Evolutionary conservation across 2,888 invertebrate genomes (phyloP).

Genomic region (Chrysolina americana): DNA sequence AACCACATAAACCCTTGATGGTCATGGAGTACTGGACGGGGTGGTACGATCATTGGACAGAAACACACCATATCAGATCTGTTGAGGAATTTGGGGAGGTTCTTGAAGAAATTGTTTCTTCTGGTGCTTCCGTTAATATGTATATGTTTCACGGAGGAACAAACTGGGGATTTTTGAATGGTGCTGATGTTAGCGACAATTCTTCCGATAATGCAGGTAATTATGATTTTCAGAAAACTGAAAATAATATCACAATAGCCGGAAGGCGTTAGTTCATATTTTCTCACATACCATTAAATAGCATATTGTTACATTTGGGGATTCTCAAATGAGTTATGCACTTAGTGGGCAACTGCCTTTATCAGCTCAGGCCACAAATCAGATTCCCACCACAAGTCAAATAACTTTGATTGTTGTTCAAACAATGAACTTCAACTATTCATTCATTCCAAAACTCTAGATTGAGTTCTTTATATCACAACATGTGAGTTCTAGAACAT

Average conservation of each 20-base stretch:
- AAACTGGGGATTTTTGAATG: conserved; percentile 79
- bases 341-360: too few species aligned
- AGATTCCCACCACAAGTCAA: neutral
- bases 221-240: neutral
- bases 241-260: too few species aligned
- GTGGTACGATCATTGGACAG: conserved; percentile 75
- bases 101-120: conserved; percentile 49
- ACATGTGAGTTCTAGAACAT: too few species aligned
- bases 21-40: conserved; percentile 74
- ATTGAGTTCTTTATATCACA: too few species aligned
- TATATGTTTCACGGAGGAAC: conserved; percentile 95
- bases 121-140: conserved; percentile 76
- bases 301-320: too few species aligned
- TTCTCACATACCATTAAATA: too few species aligned
- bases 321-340: too few species aligned
- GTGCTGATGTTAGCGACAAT: conserved; percentile 50
- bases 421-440: neutral
- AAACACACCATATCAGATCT: conserved; percentile 59
- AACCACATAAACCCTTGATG: conserved; percentile 72
- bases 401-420: neutral
- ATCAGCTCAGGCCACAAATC: too few species aligned
- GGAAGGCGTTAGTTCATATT: too few species aligned
- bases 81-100: conserved; percentile 34
- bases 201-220: conserved; percentile 38
- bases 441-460: too few species aligned